Percentiles rank a stretch among this genome's conserved stretches.
Conservation (phyloP, 2,888 invertebrate genomes). For the Bursaphelenchus okinawaensis region DNA sequence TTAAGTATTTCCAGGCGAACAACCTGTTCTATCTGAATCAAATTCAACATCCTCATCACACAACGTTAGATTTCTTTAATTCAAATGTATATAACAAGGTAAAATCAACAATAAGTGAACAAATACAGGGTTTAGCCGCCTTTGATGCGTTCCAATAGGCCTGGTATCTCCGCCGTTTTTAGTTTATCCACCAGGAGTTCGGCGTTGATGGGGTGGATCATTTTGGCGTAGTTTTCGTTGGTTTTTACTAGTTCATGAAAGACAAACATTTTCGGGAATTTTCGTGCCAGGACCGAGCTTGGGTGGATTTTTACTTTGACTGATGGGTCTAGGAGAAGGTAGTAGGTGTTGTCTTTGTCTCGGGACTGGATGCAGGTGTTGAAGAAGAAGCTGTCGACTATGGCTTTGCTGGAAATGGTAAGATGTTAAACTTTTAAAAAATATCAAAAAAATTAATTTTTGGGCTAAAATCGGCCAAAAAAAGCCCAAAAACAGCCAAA, state of each 20-base stretch:
- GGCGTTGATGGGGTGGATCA: neutral
- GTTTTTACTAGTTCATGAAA: conserved; percentile 50
- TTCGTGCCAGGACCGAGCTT: conserved; percentile 32
- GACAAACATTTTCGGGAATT: conserved; percentile 35
- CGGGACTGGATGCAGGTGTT: conserved; percentile 39
- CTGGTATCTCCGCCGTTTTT: neutral
- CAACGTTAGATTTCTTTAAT: too few relatives aligned
- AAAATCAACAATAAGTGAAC: neutral
- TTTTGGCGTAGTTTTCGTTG: conserved; percentile 40
- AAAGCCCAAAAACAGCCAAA: too few relatives aligned
- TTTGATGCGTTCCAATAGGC: neutral
- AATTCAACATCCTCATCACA: too few relatives aligned
- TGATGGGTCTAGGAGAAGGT: conserved; percentile 35
- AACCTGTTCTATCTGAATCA: too few relatives aligned
- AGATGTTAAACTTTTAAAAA: too few relatives aligned
- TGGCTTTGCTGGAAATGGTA: conserved; percentile 39
- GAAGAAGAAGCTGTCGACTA: conserved; percentile 44
- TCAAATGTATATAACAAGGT: too few relatives aligned
- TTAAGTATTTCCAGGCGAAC: too few relatives aligned
- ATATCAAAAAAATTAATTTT: neutral
- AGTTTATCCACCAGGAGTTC: neutral
- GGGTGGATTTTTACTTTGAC: conserved; percentile 48
- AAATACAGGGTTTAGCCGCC: neutral
- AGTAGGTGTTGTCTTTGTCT: conserved; percentile 24
- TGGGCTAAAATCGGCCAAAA: too few relatives aligned